Percentiles rank a stretch among this genome's conserved stretches.
Conservation (phyloP, 2,797 vertebrate species). For the Pogoniulus pusillus region DNA sequence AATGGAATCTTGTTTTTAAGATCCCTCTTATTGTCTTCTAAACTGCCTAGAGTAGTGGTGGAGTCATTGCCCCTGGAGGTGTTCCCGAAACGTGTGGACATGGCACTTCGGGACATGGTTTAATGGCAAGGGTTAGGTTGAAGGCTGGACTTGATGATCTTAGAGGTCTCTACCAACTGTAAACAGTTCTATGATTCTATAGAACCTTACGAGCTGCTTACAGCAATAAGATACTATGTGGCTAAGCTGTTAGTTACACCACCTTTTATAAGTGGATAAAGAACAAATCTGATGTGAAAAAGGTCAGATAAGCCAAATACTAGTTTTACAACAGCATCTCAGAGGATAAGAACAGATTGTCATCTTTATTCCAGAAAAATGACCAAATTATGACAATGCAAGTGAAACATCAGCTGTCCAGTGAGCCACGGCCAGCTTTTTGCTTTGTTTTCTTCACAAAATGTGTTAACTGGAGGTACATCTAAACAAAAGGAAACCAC, state of each 20-base stretch:
- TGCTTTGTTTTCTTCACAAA: neutral
- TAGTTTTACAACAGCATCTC: neutral
- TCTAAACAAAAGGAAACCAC: neutral
- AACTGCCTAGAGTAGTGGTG: no score
- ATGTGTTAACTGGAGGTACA: neutral
- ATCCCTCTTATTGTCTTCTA: no score
- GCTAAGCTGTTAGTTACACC: neutral
- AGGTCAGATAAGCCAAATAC: neutral
- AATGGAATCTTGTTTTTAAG: no score
- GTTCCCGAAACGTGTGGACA: no score
- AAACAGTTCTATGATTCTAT: no score
- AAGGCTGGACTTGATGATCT: no score
- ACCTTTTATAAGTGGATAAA: neutral
- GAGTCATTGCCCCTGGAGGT: no score
- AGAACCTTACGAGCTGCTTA: neutral
- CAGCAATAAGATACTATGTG: neutral
- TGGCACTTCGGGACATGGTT: no score
- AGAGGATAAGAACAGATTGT: neutral
- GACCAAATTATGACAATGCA: neutral
- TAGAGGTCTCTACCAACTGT: no score
- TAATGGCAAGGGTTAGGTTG: no score
- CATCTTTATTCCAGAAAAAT: neutral
- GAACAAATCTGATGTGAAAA: neutral
- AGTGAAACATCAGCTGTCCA: neutral
- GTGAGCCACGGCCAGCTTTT: neutral